Conservation (phyloP, 1,140 invertebrate genomes). For the Drosophila subpulchrella region DNA sequence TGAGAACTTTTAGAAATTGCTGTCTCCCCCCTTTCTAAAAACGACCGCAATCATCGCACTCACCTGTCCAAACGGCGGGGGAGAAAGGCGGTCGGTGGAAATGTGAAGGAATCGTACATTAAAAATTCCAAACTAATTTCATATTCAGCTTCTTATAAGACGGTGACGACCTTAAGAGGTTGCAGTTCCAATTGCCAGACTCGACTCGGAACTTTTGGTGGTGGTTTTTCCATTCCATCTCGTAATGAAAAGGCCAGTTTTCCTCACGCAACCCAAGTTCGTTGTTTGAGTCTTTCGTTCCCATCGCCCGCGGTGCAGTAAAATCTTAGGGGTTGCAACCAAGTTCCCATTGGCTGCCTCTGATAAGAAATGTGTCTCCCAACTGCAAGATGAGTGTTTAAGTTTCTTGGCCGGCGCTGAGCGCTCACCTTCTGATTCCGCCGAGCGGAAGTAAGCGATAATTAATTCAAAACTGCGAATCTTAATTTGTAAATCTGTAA, state of each 20-base stretch:
- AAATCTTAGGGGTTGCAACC: slow-evolving; percentile 54
- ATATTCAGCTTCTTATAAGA: slow-evolving; percentile 81
- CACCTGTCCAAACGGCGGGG: slow-evolving; percentile 42
- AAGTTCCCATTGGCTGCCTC: slow-evolving; percentile 45
- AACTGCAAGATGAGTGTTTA: slow-evolving; percentile 35
- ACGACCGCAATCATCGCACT: slow-evolving; percentile 58
- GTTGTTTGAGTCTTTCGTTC: slow-evolving; percentile 77
- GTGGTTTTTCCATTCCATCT: slow-evolving; percentile 52
- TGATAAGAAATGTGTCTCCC: slow-evolving; percentile 63
- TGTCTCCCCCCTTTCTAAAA: slow-evolving; percentile 22
- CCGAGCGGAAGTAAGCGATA: slow-evolving; percentile 67
- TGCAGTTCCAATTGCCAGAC: slow-evolving; percentile 68
- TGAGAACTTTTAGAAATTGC: slow-evolving; percentile 70
- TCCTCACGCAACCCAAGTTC: slow-evolving; percentile 66
- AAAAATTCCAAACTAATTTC: slow-evolving; percentile 81
- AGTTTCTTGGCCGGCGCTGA: slow-evolving; percentile 9
- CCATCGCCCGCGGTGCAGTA: slow-evolving; percentile 4
- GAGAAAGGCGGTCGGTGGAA: slow-evolving; percentile 31
- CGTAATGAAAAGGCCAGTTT: slow-evolving; percentile 12
- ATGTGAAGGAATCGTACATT: slow-evolving; percentile 68
- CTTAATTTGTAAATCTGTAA: slow-evolving; percentile 80
- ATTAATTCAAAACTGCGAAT: slow-evolving; percentile 77
- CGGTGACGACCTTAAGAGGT: slow-evolving; percentile 67
- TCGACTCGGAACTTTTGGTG: slow-evolving; percentile 54
- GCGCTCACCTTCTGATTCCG: slow-evolving; percentile 8